These are phyloP conservation scores for Poeciliopsis retropinna DNA, from an alignment of 2,113 vertebrate species.

Conservation along the genomic window DNA sequence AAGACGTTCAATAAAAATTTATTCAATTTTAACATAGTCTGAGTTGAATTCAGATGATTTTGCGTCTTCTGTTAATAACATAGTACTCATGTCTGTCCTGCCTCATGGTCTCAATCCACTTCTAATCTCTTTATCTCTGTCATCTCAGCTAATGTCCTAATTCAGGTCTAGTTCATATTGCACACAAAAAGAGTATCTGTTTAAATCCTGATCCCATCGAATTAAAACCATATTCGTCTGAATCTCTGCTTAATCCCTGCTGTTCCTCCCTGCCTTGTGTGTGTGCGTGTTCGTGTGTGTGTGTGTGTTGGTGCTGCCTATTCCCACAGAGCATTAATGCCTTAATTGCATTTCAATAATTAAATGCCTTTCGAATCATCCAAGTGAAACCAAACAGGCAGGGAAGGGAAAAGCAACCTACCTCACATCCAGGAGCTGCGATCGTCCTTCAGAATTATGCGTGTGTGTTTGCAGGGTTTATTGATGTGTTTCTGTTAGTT, in stretches of 20 bases:
- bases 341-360: constrained; percentile 76
- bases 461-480: constrained; percentile 3
- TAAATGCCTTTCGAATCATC: constrained; percentile 69
- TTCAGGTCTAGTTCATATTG: constrained; percentile 11
- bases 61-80: background rate
- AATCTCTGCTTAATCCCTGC: constrained; percentile 49
- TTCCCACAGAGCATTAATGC: constrained; percentile 42
- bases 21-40: background rate
- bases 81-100: background rate
- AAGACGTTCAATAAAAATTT: background rate
- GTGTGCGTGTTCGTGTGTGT: constrained; percentile 1
- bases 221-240: constrained; percentile 53
- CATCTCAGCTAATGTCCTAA: constrained; percentile 35
- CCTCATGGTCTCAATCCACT: constrained; percentile 27
- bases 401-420: constrained; percentile 17
- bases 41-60: background rate
- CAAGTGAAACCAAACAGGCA: constrained; percentile 38
- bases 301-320: constrained; percentile 34
- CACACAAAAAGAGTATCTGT: constrained; percentile 16
- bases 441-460: background rate
- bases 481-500: constrained; percentile 13
- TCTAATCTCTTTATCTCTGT: constrained; percentile 40
- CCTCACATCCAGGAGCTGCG: background rate
- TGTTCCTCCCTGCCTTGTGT: constrained; percentile 11
- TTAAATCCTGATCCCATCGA: constrained; percentile 56